Evolutionary conservation across 64 coral and sea anemone genomes (phyloP).

Genomic region (Actinia tenebrosa): DNA sequence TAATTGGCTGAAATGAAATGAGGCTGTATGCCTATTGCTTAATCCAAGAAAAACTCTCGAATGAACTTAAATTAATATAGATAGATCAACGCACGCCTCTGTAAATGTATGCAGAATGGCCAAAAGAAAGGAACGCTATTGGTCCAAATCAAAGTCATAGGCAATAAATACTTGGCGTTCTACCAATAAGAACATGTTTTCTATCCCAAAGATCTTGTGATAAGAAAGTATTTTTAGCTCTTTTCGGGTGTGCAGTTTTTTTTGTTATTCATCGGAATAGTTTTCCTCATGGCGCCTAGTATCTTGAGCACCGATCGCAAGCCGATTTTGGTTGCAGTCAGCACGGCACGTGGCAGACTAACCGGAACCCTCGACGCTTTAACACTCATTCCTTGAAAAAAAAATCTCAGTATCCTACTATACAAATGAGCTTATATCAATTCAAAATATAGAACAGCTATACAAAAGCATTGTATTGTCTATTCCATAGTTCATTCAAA

Average conservation of each 20-base stretch:
- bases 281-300: not conserved
- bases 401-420: constrained; percentile 9
- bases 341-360: not conserved
- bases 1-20: not conserved
- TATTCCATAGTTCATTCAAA: not conserved
- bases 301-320: not conserved
- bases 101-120: not conserved
- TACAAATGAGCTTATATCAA: constrained; percentile 5
- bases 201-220: constrained; percentile 11
- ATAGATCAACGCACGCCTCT: not conserved
- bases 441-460: not conserved
- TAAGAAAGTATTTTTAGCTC: not conserved
- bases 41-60: no score
- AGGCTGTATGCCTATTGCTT: not conserved
- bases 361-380: not conserved
- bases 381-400: not conserved
- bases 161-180: constrained; percentile 3
- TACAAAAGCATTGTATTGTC: constrained; percentile 15
- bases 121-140: not conserved
- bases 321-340: not conserved
- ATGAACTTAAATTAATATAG: not conserved
- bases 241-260: not conserved
- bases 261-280: not conserved
- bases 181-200: constrained; percentile 25
- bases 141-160: not conserved